Evolutionary conservation across 2,113 vertebrate genomes (phyloP), one percentile per base, ranked within the genome.

Genomic region (Tor tambroides): DNA sequence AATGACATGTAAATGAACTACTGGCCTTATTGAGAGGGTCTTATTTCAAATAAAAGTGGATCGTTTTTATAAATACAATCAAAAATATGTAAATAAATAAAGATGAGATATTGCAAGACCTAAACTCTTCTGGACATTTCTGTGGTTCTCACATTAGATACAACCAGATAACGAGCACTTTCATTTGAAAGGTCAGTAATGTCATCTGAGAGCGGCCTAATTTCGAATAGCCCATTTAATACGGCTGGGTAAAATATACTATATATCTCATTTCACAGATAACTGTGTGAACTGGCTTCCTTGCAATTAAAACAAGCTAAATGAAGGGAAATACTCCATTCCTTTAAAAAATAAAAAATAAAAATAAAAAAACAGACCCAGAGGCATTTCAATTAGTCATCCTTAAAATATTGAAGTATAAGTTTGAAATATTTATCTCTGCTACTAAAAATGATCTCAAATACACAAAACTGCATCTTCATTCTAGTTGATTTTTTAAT

Each of bases 171-270:
- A 76, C 49, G 17, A 28, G 75, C 26, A 51, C 75, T 30, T 49
- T 30, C n/a, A 77, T 77, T 77, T 77, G n/a, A 49, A 71, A 77
- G 46, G 46, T 51, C 74, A 28, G n/a, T 51, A 43, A 51, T 77
- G 32, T 77, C 75, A 77, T 28, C 71, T 28, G 1, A 26, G 10
- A 26, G 15, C 28, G 26, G 28, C 19, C 67, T 72, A 46, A 21
- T 41, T 76, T 46, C 38, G 23, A 69, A 43, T 8, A 41, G 23
- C 35, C 10, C 71, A 75, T 43, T 65, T 67, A 43, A 67, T 19
- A 41, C 35, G n/a, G 2, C 38, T 59, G n/a, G 28, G 49, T 84
- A 56, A 75, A n/a, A 71, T 11, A 32, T 75, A 12, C 32, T 19
- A 32, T 38, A 75, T 75, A 75, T 86, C 35, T 59, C 21, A 26